These are phyloP conservation scores for Spisula subtruncata DNA, from an alignment of 2,888 invertebrate genomes.

Conservation along the genomic window DNA sequence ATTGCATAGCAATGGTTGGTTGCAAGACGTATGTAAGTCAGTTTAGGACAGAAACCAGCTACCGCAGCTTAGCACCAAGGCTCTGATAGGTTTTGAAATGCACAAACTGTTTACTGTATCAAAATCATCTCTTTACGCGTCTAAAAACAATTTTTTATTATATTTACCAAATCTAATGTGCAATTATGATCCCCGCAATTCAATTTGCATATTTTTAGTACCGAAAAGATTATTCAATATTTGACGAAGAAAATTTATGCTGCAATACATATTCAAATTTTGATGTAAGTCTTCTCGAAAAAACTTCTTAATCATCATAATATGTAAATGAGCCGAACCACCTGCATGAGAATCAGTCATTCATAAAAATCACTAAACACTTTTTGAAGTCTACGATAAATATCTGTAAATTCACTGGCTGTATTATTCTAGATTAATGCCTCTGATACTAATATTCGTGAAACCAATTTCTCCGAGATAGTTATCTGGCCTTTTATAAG, in stretches of 20 bases:
- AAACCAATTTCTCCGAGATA: slow-evolving; percentile 27
- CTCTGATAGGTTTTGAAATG: not conserved
- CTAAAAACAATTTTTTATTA: not conserved
- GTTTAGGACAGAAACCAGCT: no score
- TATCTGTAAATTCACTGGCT: not conserved
- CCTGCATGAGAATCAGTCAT: slow-evolving; percentile 20
- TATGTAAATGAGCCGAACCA: slow-evolving; percentile 28
- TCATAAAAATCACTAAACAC: slow-evolving; percentile 18
- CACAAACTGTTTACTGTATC: not conserved
- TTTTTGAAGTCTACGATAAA: slow-evolving; percentile 18
- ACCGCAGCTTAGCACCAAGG: no score
- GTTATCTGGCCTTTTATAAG: slow-evolving; percentile 20
- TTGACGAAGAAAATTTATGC: slow-evolving; percentile 19
- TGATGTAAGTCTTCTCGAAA: not conserved
- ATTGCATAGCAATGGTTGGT: no score
- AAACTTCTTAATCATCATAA: slow-evolving; percentile 29
- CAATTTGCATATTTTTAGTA: slow-evolving; percentile 23
- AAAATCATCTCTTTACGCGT: not conserved
- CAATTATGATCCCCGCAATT: not conserved
- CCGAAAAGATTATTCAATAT: not conserved
- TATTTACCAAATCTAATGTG: not conserved
- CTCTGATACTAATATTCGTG: slow-evolving; percentile 10
- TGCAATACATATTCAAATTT: slow-evolving; percentile 12
- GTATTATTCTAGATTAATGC: slow-evolving; percentile 9
- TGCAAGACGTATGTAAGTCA: no score